Evolutionary conservation across 2,113 vertebrate species (phyloP).

Genomic region (Muntiacus muntjak): DNA sequence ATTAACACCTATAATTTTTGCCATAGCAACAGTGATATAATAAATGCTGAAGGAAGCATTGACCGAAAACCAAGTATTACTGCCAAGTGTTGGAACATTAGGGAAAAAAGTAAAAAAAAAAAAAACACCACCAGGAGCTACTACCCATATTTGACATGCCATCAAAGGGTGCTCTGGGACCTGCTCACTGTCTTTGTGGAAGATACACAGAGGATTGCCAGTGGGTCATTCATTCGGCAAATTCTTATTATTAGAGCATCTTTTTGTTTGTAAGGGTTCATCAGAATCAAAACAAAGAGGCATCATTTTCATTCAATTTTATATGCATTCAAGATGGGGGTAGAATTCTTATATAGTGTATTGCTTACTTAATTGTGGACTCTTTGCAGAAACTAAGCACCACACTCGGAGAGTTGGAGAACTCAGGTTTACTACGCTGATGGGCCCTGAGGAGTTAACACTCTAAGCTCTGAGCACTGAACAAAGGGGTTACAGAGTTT

Average conservation of each 20-base stretch:
- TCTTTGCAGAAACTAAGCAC: neutral
- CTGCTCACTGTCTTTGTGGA: neutral
- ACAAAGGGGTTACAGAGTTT: neutral
- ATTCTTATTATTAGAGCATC: neutral
- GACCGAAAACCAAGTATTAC: neutral
- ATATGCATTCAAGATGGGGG: neutral
- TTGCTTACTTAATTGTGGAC: neutral
- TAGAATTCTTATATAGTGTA: neutral
- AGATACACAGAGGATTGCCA: neutral
- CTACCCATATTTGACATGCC: neutral
- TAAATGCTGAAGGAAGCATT: neutral
- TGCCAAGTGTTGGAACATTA: neutral
- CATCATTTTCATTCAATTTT: neutral
- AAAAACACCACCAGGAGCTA: neutral
- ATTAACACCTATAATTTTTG: neutral
- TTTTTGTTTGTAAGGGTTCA: neutral
- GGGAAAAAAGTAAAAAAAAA: neutral
- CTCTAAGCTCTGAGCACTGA: neutral
- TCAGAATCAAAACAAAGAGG: neutral
- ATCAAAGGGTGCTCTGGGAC: neutral
- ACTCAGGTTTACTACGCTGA: fast-evolving
- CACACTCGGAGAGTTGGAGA: neutral
- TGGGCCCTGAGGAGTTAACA: neutral
- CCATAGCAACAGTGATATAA: neutral
- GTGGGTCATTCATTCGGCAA: neutral